These are phyloP conservation scores for Apostichopus japonicus DNA, from an alignment of 35 echinoderm and acorn worm species.

Conservation along the genomic window DNA sequence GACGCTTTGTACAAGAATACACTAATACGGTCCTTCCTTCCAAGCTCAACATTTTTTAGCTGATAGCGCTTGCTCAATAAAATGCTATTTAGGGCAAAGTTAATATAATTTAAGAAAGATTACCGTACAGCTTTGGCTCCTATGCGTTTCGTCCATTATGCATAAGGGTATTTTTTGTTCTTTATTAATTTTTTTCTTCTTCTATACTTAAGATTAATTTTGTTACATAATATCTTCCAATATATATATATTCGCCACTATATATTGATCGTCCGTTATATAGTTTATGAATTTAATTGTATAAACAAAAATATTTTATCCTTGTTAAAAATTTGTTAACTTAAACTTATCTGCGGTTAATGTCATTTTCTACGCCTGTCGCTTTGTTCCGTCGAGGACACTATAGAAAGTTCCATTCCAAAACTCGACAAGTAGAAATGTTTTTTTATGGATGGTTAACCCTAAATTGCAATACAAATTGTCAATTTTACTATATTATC, in stretches of 20 bases:
- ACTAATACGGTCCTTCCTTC: constrained; percentile 6
- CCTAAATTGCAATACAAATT: constrained; percentile 33
- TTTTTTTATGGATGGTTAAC: neutral
- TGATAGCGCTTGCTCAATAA: constrained; percentile 51
- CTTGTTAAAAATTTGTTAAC: too few species aligned
- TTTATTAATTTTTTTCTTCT: neutral
- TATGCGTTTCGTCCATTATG: neutral
- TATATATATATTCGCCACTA: too few species aligned
- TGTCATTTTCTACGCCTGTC: constrained; percentile 28
- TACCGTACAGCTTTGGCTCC: constrained; percentile 29
- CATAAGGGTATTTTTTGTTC: neutral
- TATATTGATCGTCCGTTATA: too few species aligned
- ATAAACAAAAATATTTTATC: too few species aligned
- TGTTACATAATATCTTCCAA: neutral
- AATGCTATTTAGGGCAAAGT: constrained; percentile 59
- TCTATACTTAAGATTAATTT: neutral
- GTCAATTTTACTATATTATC: constrained; percentile 49
- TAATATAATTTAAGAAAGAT: constrained; percentile 54
- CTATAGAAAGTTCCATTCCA: neutral
- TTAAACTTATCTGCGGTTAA: neutral
- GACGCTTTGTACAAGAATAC: constrained; percentile 23
- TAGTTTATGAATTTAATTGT: too few species aligned
- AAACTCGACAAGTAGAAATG: constrained; percentile 35
- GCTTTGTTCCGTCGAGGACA: constrained; percentile 15
- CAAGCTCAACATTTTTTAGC: constrained; percentile 37